Evolutionary conservation across 2,888 invertebrate species (phyloP).

Genomic region (Frankliniella fusca): DNA sequence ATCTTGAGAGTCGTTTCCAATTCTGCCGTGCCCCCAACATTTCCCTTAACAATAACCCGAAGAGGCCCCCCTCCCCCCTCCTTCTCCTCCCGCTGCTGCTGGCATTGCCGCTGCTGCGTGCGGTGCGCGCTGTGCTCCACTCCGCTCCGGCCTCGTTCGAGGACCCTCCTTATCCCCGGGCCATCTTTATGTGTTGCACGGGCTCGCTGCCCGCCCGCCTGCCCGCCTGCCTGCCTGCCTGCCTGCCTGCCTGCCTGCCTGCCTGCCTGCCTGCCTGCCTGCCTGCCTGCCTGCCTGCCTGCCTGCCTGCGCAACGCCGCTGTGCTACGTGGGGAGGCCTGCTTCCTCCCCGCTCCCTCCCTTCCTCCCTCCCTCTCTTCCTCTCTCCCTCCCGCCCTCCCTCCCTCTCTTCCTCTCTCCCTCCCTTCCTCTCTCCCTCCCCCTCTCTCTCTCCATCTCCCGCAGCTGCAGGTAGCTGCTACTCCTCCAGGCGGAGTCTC

Average conservation of each 20-base stretch:
- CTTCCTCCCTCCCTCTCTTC: not conserved
- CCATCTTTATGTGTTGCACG: not conserved
- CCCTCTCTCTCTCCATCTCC: not conserved
- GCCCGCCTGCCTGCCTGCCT: too few relatives aligned
- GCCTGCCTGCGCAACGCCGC: not conserved
- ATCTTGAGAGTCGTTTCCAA: not conserved
- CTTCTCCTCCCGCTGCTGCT: too few relatives aligned
- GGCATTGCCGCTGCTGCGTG: not conserved
- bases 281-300: too few relatives aligned
- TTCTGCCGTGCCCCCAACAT: not conserved
- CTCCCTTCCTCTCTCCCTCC: not conserved
- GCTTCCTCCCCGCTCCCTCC: not conserved
- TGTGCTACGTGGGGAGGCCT: not conserved
- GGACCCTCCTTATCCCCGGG: conserved; percentile 3
- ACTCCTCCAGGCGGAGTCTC: too few relatives aligned
- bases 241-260: too few relatives aligned
- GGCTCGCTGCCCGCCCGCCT: not conserved
- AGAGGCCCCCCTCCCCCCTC: not conserved
- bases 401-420: not conserved
- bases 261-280: too few relatives aligned
- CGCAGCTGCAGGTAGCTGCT: not conserved
- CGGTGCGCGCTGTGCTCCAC: not conserved
- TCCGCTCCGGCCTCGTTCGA: not conserved
- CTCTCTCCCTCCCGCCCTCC: not conserved
- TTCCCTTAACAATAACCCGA: not conserved